These are phyloP conservation scores for Drosophila anomalata DNA, from an alignment of 2,888 invertebrate genomes.

Conservation along the genomic window DNA sequence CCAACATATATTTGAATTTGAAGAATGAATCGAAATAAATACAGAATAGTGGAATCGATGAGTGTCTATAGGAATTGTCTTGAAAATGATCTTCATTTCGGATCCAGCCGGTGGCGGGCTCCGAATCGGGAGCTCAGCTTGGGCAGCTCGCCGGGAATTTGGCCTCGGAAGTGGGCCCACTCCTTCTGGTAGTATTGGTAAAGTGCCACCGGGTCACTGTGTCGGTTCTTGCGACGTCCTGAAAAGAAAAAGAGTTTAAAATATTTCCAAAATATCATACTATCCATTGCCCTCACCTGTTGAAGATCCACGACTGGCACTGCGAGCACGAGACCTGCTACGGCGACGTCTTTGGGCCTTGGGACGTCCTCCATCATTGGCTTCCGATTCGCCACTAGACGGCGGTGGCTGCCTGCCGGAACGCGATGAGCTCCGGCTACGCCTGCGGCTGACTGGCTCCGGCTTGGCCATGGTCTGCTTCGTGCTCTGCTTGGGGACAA, in stretches of 20 bases:
- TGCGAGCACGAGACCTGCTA: conserved; percentile 47
- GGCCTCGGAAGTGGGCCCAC: conserved; percentile 89
- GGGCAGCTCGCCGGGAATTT: conserved; percentile 89
- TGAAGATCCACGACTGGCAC: conserved; percentile 24
- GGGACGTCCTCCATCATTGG: background rate
- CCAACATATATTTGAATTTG: background rate
- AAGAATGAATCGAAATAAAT: conserved; percentile 8
- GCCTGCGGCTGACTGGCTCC: conserved; percentile 12
- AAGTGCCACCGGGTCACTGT: conserved; percentile 88
- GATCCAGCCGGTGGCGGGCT: conserved; percentile 85
- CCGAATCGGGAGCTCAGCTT: conserved; percentile 89
- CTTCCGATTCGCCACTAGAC: conserved; percentile 39
- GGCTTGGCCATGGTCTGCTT: background rate
- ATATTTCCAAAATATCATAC: background rate
- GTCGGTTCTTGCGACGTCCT: conserved; percentile 62
- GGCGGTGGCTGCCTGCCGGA: background rate
- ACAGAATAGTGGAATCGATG: conserved; percentile 10
- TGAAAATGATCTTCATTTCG: conserved; percentile 8
- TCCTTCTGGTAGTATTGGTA: conserved; percentile 90
- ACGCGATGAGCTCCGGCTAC: conserved; percentile 56
- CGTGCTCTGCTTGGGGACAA: background rate
- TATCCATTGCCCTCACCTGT: conserved; percentile 27
- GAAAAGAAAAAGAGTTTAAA: background rate
- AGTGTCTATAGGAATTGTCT: background rate
- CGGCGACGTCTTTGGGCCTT: conserved; percentile 15